Base-by-base conservation (phyloP, 2,113 vertebrate genomes). In the Podilymbus podiceps region DNA sequence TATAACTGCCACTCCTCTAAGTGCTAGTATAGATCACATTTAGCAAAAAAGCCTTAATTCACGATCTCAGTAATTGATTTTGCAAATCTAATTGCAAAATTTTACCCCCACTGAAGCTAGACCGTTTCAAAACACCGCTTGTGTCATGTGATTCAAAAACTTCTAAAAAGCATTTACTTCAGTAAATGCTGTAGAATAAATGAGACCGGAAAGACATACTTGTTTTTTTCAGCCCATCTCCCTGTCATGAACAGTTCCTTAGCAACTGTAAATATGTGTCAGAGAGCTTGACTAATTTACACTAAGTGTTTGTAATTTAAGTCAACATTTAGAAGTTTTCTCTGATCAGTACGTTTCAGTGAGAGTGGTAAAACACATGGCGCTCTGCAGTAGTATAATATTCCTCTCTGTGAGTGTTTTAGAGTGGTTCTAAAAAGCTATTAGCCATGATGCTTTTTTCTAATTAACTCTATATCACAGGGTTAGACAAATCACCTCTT, bases 401-500 rank as follows among this genome's bases (percentile, higher is more conserved):
- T 94, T 94, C 90, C 64, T 96, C 93, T 72, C 93, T 96, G 78
- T 60, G 86, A 97, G 93, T 30, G 67, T 82, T 96, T 97, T 89
- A 82, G 84, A 97, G 94, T 69, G 66, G 63, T 77, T 97, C 93
- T 97, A 95, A 92, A 97, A 97, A 96, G 76, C 62, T 71, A 97
- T 97, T 90, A 96, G 95, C 92, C 94, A 85, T 90, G 94, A 93
- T 93, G 91, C 69, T 87, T 92, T 94, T 81, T 95, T 75, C 97
- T 96, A 96, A 97, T 97, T 96, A 97, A 95, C 96, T 95, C 66
- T 60, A 60, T 68, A 93, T 97, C 97, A 90, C 89, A 79, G 69
- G 73, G 66, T 91, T 88, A 96, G 95, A 97, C 80, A 95, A 92
- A 93, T 73, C 87, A 92, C 94, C 90, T 95, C 85, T 87, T 82